Evolutionary conservation across 1,140 invertebrate genomes (phyloP).

Genomic region (Homarus americanus): DNA sequence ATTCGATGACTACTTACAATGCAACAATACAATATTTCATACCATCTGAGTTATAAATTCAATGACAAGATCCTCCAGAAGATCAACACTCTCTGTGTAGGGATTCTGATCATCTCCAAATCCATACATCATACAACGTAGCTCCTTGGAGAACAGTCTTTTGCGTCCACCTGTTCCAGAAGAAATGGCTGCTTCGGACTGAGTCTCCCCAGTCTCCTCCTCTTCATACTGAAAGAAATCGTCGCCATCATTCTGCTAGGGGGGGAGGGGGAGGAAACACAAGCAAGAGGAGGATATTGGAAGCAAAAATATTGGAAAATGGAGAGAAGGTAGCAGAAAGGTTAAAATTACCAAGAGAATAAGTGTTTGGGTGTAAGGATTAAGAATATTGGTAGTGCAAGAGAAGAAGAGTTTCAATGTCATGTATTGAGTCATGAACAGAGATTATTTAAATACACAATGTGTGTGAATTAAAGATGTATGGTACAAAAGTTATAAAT

Average conservation of each 20-base stretch:
- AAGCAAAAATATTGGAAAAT: background rate
- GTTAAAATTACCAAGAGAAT: background rate
- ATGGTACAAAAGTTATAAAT: background rate
- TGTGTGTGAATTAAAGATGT: background rate
- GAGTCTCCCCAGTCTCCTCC: constrained; percentile 72
- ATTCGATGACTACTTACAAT: too few relatives aligned
- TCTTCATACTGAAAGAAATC: constrained; percentile 74
- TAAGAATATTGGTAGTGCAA: background rate
- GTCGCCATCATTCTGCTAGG: constrained; percentile 36
- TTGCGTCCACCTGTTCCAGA: constrained; percentile 82
- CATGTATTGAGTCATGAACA: background rate
- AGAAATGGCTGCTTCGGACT: constrained; percentile 56
- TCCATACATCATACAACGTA: constrained; percentile 99
- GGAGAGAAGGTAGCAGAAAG: background rate
- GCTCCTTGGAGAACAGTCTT: constrained; percentile 91
- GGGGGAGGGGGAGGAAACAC: background rate
- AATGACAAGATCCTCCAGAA: constrained; percentile 98
- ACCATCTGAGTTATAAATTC: constrained; percentile 98
- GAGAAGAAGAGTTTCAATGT: background rate
- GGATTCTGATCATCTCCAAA: constrained; percentile 99
- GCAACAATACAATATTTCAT: constrained; percentile 76
- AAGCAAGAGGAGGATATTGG: background rate
- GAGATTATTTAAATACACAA: background rate
- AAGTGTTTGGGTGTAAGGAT: too few relatives aligned
- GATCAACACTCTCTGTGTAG: constrained; percentile 98